Base-by-base conservation (phyloP, 2,113 vertebrate genomes). In the Gymnarchus niloticus region DNA sequence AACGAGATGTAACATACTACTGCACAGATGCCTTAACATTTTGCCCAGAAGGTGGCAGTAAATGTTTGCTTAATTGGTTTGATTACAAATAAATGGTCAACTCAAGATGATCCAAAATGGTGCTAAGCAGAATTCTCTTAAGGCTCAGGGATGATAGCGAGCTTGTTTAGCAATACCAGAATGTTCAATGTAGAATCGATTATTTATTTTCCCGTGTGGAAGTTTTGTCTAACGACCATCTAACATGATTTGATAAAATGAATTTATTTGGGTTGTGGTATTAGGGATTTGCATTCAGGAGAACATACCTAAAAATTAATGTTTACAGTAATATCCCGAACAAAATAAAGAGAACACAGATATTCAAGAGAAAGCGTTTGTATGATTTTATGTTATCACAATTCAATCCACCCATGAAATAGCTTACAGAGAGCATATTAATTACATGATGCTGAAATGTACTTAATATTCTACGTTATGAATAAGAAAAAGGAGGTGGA, bases 31-130 rank as follows among this genome's bases (percentile, higher is more conserved):
- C 2, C 80, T 54, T 82, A 82, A 82, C n/a, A 52, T 33, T 21
- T 77, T 6, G 9, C 49, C 51, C 84, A 85, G 69, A 85, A 85
- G 84, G 61, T 51, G 84, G 69, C 84, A 78, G 84, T 78, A 85
- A 52, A 46, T 17, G 84, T 77, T 21, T 46, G 54, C 10, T 78
- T 52, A 77, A 23, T 41, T 28, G 28, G 8, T 52, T 44, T 19
- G 49, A 76, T 54, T 25, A 21, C 23, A 2, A 49, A 37, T 21
- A 19, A 23, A n/a, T 46, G 41, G 76, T 49, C 76, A 73, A 73
- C 33, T 17, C 33, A 73, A 3, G 3, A 41, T 41, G 65, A 73
- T 41, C 65, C 33, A 41, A 33, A 73, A 73, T 73, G 4, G 61
- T 73, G 33, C 41, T 41, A 41, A 73, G 41, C 19, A 41, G 19